Evolutionary conservation across 2,888 invertebrate genomes (phyloP), one percentile per base, ranked within the genome.

Genomic region (Lithophane semibrunnea): DNA sequence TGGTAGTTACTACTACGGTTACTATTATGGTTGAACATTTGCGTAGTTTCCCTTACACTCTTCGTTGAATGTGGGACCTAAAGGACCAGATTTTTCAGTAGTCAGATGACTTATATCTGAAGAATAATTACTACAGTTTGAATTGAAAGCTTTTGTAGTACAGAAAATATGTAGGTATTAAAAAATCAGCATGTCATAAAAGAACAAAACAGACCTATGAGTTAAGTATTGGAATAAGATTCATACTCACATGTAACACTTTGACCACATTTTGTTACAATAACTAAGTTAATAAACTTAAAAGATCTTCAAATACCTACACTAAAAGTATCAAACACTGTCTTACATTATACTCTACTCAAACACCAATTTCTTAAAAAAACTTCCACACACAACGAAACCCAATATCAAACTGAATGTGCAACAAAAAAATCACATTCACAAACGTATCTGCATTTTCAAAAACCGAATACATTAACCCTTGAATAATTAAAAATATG

Each of bases 401-500:
- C 85, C 90, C 94, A 89, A 93, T 90, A 89, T 88, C 88, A 91
- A 88, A 96, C 96, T 96, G 96, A 94, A 88, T 92, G 87, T 87
- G 86, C 86, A 85, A 85, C 81, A 87, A 86, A 90, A 85, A 92
- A 93, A 93, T 94, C 93, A 91, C 89, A 92, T 91, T 90, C 91
- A 76, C 90, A 92, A 91, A 92, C 92, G 91, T 89, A 90, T 94
- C 92, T 92, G 91, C 80, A 81, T 92, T 93, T 94, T 92, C 88
- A 91, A 91, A 93, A 93, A 91, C 87, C 88, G 95, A 94, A 96
- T 94, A 96, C 91, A 95, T 96, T 96, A 94, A 96, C 96, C 96
- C 96, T 94, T 96, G 96, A 94, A 96, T 96, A 96, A 96, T 96
- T 96, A 96, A 96, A 96, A 96, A 95, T 95, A 96, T 95, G 95